Evolutionary conservation across 2,888 invertebrate species (phyloP), one percentile per base, ranked within the genome.

Genomic region (Dichetophora obliterata): DNA sequence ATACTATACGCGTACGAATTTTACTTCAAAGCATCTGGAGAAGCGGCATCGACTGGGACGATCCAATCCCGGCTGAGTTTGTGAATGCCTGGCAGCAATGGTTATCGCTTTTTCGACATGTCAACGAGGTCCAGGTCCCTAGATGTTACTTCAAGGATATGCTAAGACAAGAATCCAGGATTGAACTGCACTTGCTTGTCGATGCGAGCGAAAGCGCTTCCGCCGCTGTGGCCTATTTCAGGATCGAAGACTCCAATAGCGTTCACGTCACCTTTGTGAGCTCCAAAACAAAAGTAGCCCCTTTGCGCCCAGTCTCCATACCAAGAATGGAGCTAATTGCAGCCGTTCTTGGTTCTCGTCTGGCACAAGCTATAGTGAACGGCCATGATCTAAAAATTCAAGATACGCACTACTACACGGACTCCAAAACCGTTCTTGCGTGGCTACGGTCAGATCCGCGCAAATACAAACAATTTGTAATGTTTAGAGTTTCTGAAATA

Each of bases 271-370:
- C 76, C 9, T 31, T 31, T 31, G 31, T 31, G 31, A 31, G 31
- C 31, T 31, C 31, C 31, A 31, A 31, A 31, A 31, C 31, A 31
- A 31, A 31, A 31, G 31, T 31, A 31, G 31, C 31, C 31, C 31
- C 31, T 5, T 31, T 31, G 31, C 31, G 31, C 31, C 31, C 5
- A 31, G 31, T 31, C 31, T 31, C 31, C 31, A 31, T 82, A 9
- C 81, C 81, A 9, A 76, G 82, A 63, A 76, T 83, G 72, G 83
- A 84, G 75, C 76, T 84, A 5, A 48, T 81, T 4, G 80, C 81
- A 8, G 82, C 83, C 0, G 77, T 83, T 0, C 22, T 84, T 14
- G 31, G 31, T 31, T 82, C 77, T 80, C 9, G 68, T 81, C 31
- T 79, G 76, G 2, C 80, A 75, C 11, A 63, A 54, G 52, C 82